Conservation (phyloP, 2,113 vertebrate genomes). For the Semnornis frantzii region DNA sequence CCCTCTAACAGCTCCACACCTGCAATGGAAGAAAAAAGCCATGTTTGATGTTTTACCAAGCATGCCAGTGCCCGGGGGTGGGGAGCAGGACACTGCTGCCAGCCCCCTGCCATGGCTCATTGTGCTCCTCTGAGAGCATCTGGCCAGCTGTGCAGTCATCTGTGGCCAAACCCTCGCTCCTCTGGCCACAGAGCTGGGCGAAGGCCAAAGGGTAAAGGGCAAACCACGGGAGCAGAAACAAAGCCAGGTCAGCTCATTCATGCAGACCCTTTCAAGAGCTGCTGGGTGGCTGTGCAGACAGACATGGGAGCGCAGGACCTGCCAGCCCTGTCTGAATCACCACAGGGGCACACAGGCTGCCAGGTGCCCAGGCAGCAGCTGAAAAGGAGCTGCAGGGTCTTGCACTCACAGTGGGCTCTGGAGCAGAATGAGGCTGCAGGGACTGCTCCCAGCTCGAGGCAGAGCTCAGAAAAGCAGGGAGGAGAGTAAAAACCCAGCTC, state of each 20-base stretch:
- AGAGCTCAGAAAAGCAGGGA: background rate
- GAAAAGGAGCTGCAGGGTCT: background rate
- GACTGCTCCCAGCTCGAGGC: no score
- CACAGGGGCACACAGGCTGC: background rate
- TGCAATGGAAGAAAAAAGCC: background rate
- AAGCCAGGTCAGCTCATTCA: conserved; percentile 53
- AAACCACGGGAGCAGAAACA: conserved; percentile 1
- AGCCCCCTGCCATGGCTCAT: background rate
- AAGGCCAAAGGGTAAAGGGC: conserved; percentile 68
- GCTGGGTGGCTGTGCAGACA: background rate
- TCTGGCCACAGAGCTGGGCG: conserved; percentile 5
- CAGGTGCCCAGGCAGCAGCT: rapidly evolving
- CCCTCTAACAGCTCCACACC: no score
- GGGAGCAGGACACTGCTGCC: background rate
- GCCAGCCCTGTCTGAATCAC: rapidly evolving
- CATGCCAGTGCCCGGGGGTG: background rate
- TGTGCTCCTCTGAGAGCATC: conserved; percentile 3
- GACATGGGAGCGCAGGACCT: background rate
- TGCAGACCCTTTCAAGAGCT: conserved; percentile 29
- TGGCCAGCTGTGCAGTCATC: conserved; percentile 48
- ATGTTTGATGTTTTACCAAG: background rate
- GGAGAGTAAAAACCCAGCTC: background rate
- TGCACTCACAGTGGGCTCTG: background rate
- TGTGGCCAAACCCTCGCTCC: conserved; percentile 2
- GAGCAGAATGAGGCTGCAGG: background rate